Percentiles rank a stretch among this genome's conserved stretches.
Conservation (phyloP, 2,888 invertebrate genomes). For the Atethmia centrago region DNA sequence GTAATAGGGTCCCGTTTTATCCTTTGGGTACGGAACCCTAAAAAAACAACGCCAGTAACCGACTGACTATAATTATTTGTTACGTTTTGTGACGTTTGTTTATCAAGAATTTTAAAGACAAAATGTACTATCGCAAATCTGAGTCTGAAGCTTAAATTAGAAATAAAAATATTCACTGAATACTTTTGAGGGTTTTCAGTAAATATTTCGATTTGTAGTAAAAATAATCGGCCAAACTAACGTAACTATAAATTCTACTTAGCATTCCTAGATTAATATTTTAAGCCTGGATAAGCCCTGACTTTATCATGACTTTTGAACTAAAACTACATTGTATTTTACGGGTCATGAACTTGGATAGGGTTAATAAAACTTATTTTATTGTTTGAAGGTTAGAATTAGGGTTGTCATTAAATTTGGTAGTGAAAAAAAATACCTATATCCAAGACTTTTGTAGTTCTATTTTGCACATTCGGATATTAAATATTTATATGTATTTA, state of each 20-base stretch:
- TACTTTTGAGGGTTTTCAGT: too few relatives aligned
- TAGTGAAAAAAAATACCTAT: not conserved
- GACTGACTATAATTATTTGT: too few relatives aligned
- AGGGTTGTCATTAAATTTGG: constrained; percentile 6
- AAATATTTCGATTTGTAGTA: too few relatives aligned
- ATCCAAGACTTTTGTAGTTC: not conserved
- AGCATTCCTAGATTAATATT: constrained; percentile 38
- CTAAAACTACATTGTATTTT: constrained; percentile 45
- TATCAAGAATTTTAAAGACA: too few relatives aligned
- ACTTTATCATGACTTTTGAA: constrained; percentile 55
- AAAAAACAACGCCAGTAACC: too few relatives aligned
- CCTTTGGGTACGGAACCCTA: too few relatives aligned
- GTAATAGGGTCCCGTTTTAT: too few relatives aligned
- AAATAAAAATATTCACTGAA: too few relatives aligned
- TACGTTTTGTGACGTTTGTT: too few relatives aligned
- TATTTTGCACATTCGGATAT: not conserved
- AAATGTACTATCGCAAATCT: too few relatives aligned
- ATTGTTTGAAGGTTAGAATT: not conserved
- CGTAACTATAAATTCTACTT: constrained; percentile 29
- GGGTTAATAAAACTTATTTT: constrained; percentile 5
- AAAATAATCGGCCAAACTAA: not conserved
- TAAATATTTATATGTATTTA: too few relatives aligned
- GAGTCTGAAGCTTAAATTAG: too few relatives aligned
- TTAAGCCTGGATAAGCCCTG: constrained; percentile 36
- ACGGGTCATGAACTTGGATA: constrained; percentile 30